Base-by-base conservation (phyloP, 1,140 invertebrate genomes). In the Thaumetopoea pityocampa region DNA sequence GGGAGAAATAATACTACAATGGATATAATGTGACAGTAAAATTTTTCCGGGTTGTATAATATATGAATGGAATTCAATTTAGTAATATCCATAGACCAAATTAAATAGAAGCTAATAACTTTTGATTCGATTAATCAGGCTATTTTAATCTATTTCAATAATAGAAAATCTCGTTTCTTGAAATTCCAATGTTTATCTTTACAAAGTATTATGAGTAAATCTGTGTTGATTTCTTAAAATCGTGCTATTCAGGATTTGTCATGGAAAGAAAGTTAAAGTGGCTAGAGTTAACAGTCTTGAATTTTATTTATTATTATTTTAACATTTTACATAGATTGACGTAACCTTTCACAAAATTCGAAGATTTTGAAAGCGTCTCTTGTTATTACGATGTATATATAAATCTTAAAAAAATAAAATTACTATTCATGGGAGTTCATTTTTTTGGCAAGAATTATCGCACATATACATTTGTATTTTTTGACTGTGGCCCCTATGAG, bases 61-160 rank as follows among this genome's bases (percentile, higher is more conserved):
- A 43, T 19, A 42, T 30, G 43, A 46, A 48, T 43, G 27, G 26
- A 44, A 26, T 36, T 12, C 7, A n/a, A 32, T 30, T 18, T 16
- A 18, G 5, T 38, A 43, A 34, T 51, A 32, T 48, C 47, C 35
- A 54, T 54, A 48, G 27, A 59, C 56, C 58, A 30, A 57, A n/a
- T n/a, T n/a, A n/a, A n/a, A 54, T 56, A 61, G 58, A 61, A 53
- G 58, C 58, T 61, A 60, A 40, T 37, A 51, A 52, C 51, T 47
- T 59, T 47, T 48, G 27, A 47, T 24, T 40, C 17, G 20, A 40
- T 34, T 30, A 37, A 15, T 50, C 53, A 46, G 53, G 53, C 53
- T 53, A 56, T 57, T 56, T 47, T 45, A 30, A 41, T 33, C 17
- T 44, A 27, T 35, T 26, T 29, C 20, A 27, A 33, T 24, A 35